Evolutionary conservation across 2,797 vertebrate genomes (phyloP).

Genomic region (Cryptoblepharus egeriae): DNA sequence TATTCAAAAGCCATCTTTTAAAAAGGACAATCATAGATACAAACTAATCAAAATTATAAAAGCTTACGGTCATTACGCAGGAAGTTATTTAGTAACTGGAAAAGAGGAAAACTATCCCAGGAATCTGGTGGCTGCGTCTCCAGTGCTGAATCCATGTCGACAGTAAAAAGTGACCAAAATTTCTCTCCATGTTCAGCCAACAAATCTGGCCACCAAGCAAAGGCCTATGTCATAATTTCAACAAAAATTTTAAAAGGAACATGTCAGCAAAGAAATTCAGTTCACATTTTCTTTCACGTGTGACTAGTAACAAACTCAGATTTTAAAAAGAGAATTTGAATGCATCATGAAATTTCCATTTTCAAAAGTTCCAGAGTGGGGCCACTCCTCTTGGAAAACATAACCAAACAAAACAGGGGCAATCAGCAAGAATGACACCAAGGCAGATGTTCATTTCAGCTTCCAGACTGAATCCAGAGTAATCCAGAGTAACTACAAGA

Average conservation of each 20-base stretch:
- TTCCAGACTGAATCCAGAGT: too few species aligned
- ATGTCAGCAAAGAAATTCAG: background rate
- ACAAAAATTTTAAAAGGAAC: background rate
- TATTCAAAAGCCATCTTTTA: background rate
- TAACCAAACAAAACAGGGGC: too few species aligned
- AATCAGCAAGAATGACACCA: too few species aligned
- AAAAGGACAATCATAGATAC: background rate
- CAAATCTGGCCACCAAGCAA: constrained; percentile 93
- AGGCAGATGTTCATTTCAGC: too few species aligned
- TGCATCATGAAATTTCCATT: too few species aligned
- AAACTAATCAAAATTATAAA: constrained; percentile 16
- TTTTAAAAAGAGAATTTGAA: too few species aligned
- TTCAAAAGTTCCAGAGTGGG: too few species aligned
- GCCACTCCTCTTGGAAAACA: too few species aligned
- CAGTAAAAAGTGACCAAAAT: constrained; percentile 90
- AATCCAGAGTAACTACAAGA: too few species aligned
- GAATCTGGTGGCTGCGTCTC: constrained; percentile 90
- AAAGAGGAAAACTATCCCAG: constrained; percentile 95
- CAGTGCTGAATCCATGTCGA: constrained; percentile 89
- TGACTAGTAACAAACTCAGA: background rate
- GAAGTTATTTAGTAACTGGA: constrained; percentile 95
- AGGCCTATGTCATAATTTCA: constrained; percentile 81
- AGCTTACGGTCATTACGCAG: constrained; percentile 90
- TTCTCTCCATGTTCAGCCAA: constrained; percentile 92
- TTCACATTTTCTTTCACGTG: background rate